Evolutionary conservation across 1,140 invertebrate species (phyloP).

Genomic region (Drosophila nasuta): DNA sequence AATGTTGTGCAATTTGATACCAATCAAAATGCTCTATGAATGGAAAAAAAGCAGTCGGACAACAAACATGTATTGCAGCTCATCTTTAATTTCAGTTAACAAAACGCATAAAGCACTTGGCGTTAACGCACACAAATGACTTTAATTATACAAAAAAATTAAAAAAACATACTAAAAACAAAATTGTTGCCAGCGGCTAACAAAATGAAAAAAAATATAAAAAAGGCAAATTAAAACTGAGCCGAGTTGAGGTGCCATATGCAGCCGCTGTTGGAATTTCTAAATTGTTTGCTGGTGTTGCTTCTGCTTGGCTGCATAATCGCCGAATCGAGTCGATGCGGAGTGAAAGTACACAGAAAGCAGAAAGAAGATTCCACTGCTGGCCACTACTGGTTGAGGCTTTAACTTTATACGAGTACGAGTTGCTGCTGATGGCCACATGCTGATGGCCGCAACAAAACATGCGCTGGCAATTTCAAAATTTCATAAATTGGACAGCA

Average conservation of each 20-base stretch:
- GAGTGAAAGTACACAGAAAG: constrained; percentile 77
- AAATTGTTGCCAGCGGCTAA: constrained; percentile 40
- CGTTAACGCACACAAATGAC: constrained; percentile 61
- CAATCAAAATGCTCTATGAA: constrained; percentile 50
- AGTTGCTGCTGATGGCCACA: constrained; percentile 38
- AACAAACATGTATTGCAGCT: constrained; percentile 1
- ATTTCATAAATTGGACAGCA: constrained; percentile 59
- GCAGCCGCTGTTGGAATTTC: constrained; percentile 60
- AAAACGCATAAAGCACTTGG: constrained; percentile 41
- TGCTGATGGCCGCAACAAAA: constrained; percentile 39
- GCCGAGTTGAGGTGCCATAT: constrained; percentile 52
- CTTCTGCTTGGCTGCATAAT: constrained; percentile 72
- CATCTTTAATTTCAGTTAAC: constrained; percentile 39
- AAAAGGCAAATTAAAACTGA: constrained; percentile 51
- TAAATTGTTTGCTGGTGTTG: constrained; percentile 40
- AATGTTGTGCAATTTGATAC: constrained; percentile 66
- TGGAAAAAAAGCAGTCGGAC: not conserved
- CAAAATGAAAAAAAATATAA: constrained; percentile 18
- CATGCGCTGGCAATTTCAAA: constrained; percentile 58
- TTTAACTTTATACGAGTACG: constrained; percentile 36
- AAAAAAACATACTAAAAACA: constrained; percentile 22
- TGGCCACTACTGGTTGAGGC: constrained; percentile 46
- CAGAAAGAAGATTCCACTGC: constrained; percentile 53
- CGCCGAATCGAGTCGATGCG: constrained; percentile 23
- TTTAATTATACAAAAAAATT: constrained; percentile 60